These are phyloP conservation scores for Elanus axillaris DNA, from an alignment of 2,113 vertebrate genomes.

Conservation along the genomic window DNA sequence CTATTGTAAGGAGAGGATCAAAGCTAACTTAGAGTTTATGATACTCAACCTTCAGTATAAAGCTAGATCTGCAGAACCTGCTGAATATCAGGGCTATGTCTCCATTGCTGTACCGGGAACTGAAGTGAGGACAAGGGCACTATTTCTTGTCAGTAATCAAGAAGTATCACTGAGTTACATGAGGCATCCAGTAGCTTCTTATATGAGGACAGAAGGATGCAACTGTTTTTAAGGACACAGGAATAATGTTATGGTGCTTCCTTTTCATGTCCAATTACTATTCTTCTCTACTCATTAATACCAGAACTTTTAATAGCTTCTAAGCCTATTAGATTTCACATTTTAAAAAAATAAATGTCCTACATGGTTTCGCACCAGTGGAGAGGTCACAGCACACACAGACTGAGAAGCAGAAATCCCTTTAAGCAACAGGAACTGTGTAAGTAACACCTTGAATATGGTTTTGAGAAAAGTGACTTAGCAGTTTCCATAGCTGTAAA, in stretches of 20 bases:
- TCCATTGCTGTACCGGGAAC: not conserved
- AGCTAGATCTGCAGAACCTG: not conserved
- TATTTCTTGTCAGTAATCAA: not conserved
- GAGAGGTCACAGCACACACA: not conserved
- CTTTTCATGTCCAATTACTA: not conserved
- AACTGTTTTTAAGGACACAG: not conserved
- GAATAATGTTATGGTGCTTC: not conserved
- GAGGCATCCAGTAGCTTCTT: not conserved
- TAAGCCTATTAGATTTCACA: not conserved
- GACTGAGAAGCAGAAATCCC: not conserved
- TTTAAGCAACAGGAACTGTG: slow-evolving; percentile 9
- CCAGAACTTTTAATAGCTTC: not conserved
- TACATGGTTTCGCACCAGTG: not conserved
- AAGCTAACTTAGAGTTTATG: not conserved
- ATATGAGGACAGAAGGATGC: not conserved
- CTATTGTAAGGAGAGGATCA: not conserved
- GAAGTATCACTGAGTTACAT: not conserved
- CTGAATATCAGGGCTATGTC: not conserved
- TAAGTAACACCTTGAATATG: slow-evolving; percentile 8
- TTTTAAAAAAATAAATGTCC: not conserved
- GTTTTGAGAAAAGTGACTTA: slow-evolving; percentile 37
- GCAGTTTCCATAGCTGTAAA: slow-evolving; percentile 54
- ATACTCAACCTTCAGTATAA: not conserved
- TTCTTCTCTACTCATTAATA: not conserved
- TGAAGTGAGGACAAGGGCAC: not conserved